Conservation (phyloP, 2,888 invertebrate genomes). For the Apoda limacodes region DNA sequence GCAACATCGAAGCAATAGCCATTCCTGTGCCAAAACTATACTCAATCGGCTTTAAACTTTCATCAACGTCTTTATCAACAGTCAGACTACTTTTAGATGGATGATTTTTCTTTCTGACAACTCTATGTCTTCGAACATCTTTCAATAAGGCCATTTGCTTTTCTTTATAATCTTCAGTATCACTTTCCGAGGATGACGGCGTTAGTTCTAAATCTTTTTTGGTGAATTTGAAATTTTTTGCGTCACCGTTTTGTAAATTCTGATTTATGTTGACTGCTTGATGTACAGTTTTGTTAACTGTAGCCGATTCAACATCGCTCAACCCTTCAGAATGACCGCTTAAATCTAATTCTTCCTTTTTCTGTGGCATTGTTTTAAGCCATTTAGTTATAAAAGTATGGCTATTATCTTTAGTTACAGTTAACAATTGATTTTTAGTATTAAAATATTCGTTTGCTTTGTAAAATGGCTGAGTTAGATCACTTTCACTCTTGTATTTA, state of each 20-base stretch:
- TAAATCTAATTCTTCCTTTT: slow-evolving; percentile 18
- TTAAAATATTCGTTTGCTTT: slow-evolving; percentile 35
- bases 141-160: slow-evolving; percentile 32
- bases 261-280: slow-evolving; percentile 21
- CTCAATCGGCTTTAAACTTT: slow-evolving; percentile 53
- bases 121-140: slow-evolving; percentile 44
- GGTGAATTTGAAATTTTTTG: slow-evolving; percentile 28
- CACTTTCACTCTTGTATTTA: slow-evolving; percentile 29
- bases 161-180: slow-evolving; percentile 35
- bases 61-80: slow-evolving; percentile 40
- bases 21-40: slow-evolving; percentile 60
- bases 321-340: slow-evolving; percentile 28
- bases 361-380: slow-evolving; percentile 26
- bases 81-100: slow-evolving; percentile 24
- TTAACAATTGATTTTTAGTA: slow-evolving; percentile 31
- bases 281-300: slow-evolving; percentile 26
- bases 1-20: slow-evolving; percentile 60
- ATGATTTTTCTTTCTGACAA: slow-evolving; percentile 40
- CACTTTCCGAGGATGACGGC: slow-evolving; percentile 43
- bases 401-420: slow-evolving; percentile 23
- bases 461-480: slow-evolving; percentile 27
- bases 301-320: slow-evolving; percentile 28
- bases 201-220: slow-evolving; percentile 47
- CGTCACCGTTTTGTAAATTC: slow-evolving; percentile 14
- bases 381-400: slow-evolving; percentile 30